Evolutionary conservation across 2,888 invertebrate species (phyloP).

Genomic region (Conchocele bisecta): DNA sequence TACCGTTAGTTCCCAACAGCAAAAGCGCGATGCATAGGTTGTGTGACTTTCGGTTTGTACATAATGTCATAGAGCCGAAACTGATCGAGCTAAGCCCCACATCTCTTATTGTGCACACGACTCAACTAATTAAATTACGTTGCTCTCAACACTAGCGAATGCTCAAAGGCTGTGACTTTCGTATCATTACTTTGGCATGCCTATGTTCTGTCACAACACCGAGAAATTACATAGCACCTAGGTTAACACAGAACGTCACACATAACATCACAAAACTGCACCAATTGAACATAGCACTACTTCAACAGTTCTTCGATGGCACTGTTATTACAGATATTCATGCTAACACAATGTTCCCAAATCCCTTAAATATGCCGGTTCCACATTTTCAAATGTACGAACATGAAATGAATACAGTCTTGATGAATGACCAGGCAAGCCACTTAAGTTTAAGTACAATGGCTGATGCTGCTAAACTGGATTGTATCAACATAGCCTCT

Average conservation of each 20-base stretch:
- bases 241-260: constrained; percentile 7
- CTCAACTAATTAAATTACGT: constrained; percentile 1
- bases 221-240: constrained; percentile 16
- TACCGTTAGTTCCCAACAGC: constrained; percentile 9
- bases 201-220: constrained; percentile 9
- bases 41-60: constrained; percentile 25
- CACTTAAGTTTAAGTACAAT: constrained; percentile 10
- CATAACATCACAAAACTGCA: constrained; percentile 1
- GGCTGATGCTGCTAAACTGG: constrained; percentile 8
- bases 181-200: constrained; percentile 16
- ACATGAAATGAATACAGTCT: constrained; percentile 12
- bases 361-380: constrained; percentile 2
- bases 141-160: constrained; percentile 8
- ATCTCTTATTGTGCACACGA: constrained; percentile 1
- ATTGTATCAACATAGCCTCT: no score
- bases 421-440: neutral
- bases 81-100: constrained; percentile 20
- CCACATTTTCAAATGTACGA: constrained; percentile 15
- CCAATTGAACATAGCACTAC: constrained; percentile 2
- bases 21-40: neutral
- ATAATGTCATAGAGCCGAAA: constrained; percentile 12
- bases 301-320: constrained; percentile 9
- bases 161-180: constrained; percentile 23
- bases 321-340: neutral
- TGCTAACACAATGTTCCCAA: constrained; percentile 8